Evolutionary conservation across 2,797 vertebrate species (phyloP).

Genomic region (Cottoperca gobio): DNA sequence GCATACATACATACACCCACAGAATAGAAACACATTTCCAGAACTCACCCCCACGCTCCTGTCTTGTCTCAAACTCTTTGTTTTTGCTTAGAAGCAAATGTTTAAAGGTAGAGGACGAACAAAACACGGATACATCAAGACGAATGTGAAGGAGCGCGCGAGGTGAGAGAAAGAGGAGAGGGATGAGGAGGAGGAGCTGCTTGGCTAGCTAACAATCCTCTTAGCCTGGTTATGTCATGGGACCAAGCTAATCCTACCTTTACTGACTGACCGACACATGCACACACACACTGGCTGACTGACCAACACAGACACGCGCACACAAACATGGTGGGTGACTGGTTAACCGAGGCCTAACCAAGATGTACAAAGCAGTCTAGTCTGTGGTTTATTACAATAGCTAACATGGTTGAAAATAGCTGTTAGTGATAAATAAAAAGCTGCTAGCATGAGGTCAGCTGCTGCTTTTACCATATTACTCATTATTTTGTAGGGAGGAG

Average conservation of each 20-base stretch:
- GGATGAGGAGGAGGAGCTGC: slow-evolving; percentile 68
- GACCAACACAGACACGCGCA: slow-evolving; percentile 14
- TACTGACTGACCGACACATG: slow-evolving; percentile 71
- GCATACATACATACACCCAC: background rate
- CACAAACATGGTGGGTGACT: slow-evolving; percentile 21
- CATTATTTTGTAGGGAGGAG: slow-evolving; percentile 33
- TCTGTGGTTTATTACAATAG: slow-evolving; percentile 35
- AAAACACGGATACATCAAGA: slow-evolving; percentile 42
- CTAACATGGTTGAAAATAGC: slow-evolving; percentile 51
- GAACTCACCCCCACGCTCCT: slow-evolving; percentile 61
- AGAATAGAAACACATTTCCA: slow-evolving; percentile 13
- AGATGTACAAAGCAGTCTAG: slow-evolving; percentile 39
- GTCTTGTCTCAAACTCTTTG: slow-evolving; percentile 26
- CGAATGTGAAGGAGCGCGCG: slow-evolving; percentile 57
- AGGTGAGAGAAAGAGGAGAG: slow-evolving; percentile 63
- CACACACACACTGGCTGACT: slow-evolving; percentile 43
- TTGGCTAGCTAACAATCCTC: slow-evolving; percentile 80
- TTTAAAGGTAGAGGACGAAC: slow-evolving; percentile 20
- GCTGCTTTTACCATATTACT: slow-evolving; percentile 45
- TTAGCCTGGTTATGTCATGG: slow-evolving; percentile 85
- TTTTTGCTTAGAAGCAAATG: slow-evolving; percentile 16
- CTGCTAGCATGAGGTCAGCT: slow-evolving; percentile 49
- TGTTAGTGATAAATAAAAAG: slow-evolving; percentile 44
- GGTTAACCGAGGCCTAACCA: slow-evolving; percentile 43
- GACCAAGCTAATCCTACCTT: slow-evolving; percentile 80